These are phyloP conservation scores for Sebastes oblongus DNA, from an alignment of 2,797 vertebrate genomes.

Conservation along the genomic window DNA sequence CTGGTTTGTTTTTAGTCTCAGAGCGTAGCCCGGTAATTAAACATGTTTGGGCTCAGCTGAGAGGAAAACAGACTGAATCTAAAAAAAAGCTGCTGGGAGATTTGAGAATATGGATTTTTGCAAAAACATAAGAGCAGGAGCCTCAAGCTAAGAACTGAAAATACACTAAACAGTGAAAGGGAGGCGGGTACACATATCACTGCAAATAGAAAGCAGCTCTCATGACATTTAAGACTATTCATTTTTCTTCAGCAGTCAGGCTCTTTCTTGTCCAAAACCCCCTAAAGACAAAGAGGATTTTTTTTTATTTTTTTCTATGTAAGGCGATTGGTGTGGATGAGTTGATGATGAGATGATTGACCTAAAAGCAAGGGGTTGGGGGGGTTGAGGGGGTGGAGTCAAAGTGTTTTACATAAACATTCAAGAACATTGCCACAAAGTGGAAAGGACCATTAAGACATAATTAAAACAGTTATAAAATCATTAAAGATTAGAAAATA, in stretches of 20 bases:
- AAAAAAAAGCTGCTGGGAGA: background rate
- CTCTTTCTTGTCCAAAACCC: slow-evolving; percentile 16
- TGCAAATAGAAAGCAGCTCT: slow-evolving; percentile 36
- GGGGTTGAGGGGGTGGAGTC: slow-evolving; percentile 62
- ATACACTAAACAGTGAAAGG: slow-evolving; percentile 20
- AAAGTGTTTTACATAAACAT: too few relatives aligned
- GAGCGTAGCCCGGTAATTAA: slow-evolving; percentile 21
- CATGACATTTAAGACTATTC: slow-evolving; percentile 29
- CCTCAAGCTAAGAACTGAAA: slow-evolving; percentile 33
- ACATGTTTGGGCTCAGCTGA: slow-evolving; percentile 7
- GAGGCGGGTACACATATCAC: slow-evolving; percentile 8
- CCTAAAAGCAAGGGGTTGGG: slow-evolving; percentile 72
- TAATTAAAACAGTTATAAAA: too few relatives aligned
- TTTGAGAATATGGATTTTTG: slow-evolving; percentile 48
- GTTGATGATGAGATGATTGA: slow-evolving; percentile 79
- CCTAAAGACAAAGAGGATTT: slow-evolving; percentile 54
- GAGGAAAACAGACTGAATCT: background rate
- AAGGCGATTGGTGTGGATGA: slow-evolving; percentile 66
- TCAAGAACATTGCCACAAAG: too few relatives aligned
- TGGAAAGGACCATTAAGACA: too few relatives aligned
- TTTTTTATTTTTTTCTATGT: slow-evolving; percentile 34
- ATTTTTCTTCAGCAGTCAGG: slow-evolving; percentile 12
- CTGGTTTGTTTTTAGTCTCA: slow-evolving; percentile 23
- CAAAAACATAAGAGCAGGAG: slow-evolving; percentile 33
- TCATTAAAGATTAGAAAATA: too few relatives aligned